Percentiles rank a stretch among this genome's conserved stretches.
Evolutionary conservation across 2,888 invertebrate species (phyloP).

Genomic region (Chesias legatella): DNA sequence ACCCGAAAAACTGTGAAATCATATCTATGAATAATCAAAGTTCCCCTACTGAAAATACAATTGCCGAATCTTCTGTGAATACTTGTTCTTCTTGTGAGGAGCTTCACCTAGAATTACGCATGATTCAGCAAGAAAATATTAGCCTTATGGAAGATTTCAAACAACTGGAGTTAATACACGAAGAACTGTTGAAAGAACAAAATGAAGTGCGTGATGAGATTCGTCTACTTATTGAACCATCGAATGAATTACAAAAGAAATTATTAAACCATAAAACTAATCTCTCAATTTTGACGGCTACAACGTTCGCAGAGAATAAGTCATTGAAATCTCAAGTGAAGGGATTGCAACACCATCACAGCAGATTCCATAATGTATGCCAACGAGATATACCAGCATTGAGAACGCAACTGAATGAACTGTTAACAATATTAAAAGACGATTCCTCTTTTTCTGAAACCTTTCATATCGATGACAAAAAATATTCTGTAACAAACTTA

Average conservation of each 20-base stretch:
- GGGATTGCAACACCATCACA: conserved; percentile 63
- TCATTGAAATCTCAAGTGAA: conserved; percentile 62
- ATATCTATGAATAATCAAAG: conserved; percentile 31
- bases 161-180: conserved; percentile 42
- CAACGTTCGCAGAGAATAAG: conserved; percentile 68
- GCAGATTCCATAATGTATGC: conserved; percentile 60
- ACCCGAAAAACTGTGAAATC: conserved; percentile 38
- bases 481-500: conserved; percentile 58
- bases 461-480: conserved; percentile 48
- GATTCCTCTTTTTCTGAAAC: conserved; percentile 34
- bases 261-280: conserved; percentile 62
- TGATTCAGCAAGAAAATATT: conserved; percentile 41
- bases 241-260: conserved; percentile 62
- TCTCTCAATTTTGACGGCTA: conserved; percentile 66
- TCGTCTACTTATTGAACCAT: conserved; percentile 48
- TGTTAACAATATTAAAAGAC: conserved; percentile 52
- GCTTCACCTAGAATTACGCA: conserved; percentile 33
- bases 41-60: conserved; percentile 29
- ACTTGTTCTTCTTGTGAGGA: conserved; percentile 37
- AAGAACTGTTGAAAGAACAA: conserved; percentile 48
- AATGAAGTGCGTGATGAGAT: conserved; percentile 53
- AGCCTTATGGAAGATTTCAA: conserved; percentile 37
- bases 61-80: conserved; percentile 21
- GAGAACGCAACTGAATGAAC: conserved; percentile 55
- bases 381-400: conserved; percentile 65